Conservation (phyloP, 2,797 vertebrate genomes). For the Channallabes apus region DNA sequence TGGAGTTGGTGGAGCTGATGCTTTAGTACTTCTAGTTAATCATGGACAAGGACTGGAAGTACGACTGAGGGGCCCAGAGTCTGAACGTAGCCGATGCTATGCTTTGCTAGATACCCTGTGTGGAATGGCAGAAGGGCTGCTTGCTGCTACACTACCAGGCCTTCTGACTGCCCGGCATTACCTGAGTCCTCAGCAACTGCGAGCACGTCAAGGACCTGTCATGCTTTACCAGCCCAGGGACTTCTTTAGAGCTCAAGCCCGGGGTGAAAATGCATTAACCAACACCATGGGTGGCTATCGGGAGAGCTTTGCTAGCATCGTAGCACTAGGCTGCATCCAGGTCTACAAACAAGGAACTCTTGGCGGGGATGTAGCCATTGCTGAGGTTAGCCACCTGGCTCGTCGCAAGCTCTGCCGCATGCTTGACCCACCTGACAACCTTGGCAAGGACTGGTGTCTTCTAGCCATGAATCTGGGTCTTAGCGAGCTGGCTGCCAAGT, state of each 20-base stretch:
- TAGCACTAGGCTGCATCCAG: conserved; percentile 89
- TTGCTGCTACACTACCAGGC: conserved; percentile 88
- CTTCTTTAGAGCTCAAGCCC: conserved; percentile 89
- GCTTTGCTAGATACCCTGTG: conserved; percentile 90
- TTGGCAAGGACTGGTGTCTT: conserved; percentile 99
- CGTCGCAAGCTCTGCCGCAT: conserved; percentile 91
- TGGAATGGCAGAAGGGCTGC: conserved; percentile 89
- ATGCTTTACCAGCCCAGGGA: conserved; percentile 98
- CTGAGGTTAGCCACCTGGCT: conserved; percentile 84
- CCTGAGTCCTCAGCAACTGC: conserved; percentile 94
- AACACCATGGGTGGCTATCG: conserved; percentile 97
- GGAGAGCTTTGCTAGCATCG: conserved; percentile 94
- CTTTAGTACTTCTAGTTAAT: conserved; percentile 92
- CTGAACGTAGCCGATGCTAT: conserved; percentile 88
- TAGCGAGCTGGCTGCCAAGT: conserved; percentile 90
- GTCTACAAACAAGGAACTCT: conserved; percentile 88
- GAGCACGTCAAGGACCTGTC: conserved; percentile 90
- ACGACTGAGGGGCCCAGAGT: conserved; percentile 87
- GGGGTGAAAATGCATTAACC: conserved; percentile 86
- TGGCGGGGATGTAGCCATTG: conserved; percentile 85
- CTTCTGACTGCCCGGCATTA: conserved; percentile 91
- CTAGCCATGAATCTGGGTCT: conserved; percentile 97
- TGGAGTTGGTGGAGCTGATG: conserved; percentile 83
- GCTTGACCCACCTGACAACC: conserved; percentile 92
- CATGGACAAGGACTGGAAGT: conserved; percentile 96